These are phyloP conservation scores for Leucoraja erinaceus DNA, from an alignment of 2,113 vertebrate genomes.

Conservation along the genomic window DNA sequence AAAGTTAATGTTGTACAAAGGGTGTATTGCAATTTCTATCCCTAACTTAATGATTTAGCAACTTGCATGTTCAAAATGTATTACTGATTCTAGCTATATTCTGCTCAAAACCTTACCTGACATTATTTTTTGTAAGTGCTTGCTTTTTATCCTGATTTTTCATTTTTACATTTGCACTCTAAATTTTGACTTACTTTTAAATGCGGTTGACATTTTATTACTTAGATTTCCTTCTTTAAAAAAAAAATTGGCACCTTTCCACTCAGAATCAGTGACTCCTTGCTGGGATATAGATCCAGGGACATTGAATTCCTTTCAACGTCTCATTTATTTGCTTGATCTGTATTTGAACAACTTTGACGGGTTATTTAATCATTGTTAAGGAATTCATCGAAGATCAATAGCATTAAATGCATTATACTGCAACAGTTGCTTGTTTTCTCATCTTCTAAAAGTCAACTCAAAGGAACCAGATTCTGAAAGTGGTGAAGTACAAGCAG, in stretches of 20 bases:
- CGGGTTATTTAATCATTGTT: background rate
- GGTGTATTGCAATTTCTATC: background rate
- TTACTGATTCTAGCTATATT: background rate
- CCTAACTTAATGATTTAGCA: background rate
- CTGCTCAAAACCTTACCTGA: background rate
- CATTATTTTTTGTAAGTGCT: background rate
- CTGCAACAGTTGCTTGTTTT: too few relatives aligned
- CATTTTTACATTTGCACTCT: background rate
- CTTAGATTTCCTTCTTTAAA: background rate
- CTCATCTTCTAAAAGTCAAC: too few relatives aligned
- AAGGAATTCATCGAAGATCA: too few relatives aligned
- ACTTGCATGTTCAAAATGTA: background rate
- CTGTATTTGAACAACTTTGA: background rate
- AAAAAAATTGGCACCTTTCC: background rate
- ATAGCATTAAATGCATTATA: too few relatives aligned
- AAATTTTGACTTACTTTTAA: background rate
- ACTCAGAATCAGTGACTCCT: background rate
- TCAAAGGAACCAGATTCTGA: too few relatives aligned
- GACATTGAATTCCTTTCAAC: background rate
- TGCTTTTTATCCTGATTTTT: background rate
- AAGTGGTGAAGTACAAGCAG: too few relatives aligned
- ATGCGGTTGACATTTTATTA: background rate
- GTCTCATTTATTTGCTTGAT: background rate
- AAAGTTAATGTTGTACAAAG: background rate
- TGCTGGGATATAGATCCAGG: background rate